Conservation (phyloP, 2,113 vertebrate species). For the Ceyx melanurus region DNA sequence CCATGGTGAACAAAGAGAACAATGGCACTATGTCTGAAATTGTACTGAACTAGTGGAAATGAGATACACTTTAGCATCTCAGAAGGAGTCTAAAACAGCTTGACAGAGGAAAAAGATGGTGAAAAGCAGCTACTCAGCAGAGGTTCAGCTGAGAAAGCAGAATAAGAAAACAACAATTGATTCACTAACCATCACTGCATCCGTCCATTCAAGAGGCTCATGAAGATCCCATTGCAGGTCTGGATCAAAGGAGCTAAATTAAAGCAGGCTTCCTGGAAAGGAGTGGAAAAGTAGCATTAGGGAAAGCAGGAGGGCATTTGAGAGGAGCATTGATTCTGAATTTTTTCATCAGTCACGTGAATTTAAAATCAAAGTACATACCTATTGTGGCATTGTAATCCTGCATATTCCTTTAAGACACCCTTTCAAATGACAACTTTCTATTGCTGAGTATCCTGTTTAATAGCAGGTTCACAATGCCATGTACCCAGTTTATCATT, state of each 20-base stretch:
- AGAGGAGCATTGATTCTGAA: constrained; percentile 21
- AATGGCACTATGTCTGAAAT: neutral
- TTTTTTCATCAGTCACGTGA: constrained; percentile 47
- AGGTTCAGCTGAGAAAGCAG: constrained; percentile 43
- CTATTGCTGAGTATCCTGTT: neutral
- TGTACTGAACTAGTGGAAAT: neutral
- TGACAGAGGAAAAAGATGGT: neutral
- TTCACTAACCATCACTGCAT: constrained; percentile 30
- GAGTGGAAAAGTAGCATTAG: neutral
- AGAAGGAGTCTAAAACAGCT: neutral
- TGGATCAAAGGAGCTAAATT: constrained; percentile 43
- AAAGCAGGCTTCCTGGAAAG: constrained; percentile 49
- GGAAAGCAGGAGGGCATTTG: constrained; percentile 10
- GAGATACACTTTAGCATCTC: neutral
- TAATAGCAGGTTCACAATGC: neutral
- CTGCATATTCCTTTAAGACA: neutral
- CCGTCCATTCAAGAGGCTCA: neutral
- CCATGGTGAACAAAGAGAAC: neutral
- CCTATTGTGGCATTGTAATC: neutral
- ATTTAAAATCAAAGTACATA: constrained; percentile 4
- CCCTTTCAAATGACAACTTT: neutral
- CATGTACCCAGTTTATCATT: neutral
- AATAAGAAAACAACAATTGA: constrained; percentile 28
- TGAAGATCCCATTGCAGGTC: neutral
- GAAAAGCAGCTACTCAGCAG: neutral